Evolutionary conservation across 2,797 vertebrate genomes (phyloP).

Genomic region (Lithobates pipiens): DNA sequence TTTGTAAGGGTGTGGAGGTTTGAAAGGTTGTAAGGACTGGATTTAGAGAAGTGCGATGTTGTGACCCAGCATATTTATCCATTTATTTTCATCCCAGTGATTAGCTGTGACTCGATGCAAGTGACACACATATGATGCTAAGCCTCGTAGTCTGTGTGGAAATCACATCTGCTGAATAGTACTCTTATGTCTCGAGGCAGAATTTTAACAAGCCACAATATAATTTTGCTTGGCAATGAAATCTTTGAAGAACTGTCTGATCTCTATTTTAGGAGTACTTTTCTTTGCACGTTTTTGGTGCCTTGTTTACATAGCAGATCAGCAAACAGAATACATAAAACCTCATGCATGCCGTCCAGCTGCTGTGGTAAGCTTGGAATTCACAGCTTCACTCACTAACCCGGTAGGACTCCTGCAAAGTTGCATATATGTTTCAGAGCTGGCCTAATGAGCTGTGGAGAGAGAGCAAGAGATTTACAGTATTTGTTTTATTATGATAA

Average conservation of each 20-base stretch:
- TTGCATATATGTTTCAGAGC: conserved; percentile 57
- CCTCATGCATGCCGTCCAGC: conserved; percentile 44
- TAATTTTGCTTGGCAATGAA: conserved; percentile 11
- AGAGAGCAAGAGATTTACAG: conserved; percentile 73
- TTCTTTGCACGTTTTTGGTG: conserved; percentile 6
- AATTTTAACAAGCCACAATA: background rate
- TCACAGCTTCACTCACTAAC: conserved; percentile 30
- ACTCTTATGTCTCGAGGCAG: background rate
- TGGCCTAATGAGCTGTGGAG: conserved; percentile 75
- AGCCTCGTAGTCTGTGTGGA: background rate
- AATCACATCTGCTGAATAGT: conserved; percentile 24
- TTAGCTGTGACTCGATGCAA: too few species aligned
- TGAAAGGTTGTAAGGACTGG: too few species aligned
- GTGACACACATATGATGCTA: conserved; percentile 1
- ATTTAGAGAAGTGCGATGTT: background rate
- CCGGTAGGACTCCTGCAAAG: conserved; percentile 50
- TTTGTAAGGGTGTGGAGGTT: too few species aligned
- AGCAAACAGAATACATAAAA: conserved; percentile 42
- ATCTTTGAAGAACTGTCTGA: conserved; percentile 21
- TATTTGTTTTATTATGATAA: conserved; percentile 72
- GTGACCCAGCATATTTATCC: too few species aligned
- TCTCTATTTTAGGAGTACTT: conserved; percentile 18
- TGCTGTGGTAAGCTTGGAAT: conserved; percentile 28
- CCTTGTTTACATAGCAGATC: conserved; percentile 43
- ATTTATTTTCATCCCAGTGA: too few species aligned